Conservation (phyloP, 64 coral and sea anemone species). For the Cladopsammia gracilis region DNA sequence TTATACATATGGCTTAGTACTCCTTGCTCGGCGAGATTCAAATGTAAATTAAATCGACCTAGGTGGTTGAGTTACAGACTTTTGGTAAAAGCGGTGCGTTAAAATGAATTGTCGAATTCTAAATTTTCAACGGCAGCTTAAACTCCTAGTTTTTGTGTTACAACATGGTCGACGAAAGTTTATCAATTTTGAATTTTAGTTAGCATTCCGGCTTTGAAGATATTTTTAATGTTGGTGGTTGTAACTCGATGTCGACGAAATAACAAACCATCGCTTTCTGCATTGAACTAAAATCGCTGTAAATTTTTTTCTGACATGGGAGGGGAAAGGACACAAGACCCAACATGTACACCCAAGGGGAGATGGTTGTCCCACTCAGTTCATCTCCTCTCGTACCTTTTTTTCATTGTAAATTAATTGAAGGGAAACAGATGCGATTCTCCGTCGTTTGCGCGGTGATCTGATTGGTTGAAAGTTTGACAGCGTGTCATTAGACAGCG, state of each 20-base stretch:
- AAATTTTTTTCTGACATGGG: neutral
- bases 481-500: conserved; percentile 22
- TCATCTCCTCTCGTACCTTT: conserved; percentile 29
- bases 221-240: no score
- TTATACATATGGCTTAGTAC: neutral
- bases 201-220: no score
- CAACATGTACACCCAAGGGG: neutral
- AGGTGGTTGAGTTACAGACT: neutral
- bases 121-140: neutral
- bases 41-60: conserved; percentile 5
- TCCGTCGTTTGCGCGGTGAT: neutral
- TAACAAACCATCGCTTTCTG: conserved; percentile 17
- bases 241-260: neutral
- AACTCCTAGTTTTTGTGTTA: neutral
- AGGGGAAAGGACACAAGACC: neutral
- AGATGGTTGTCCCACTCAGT: neutral
- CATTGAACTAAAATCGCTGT: neutral
- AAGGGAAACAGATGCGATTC: conserved; percentile 63
- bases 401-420: conserved; percentile 75
- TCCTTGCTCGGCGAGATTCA: neutral
- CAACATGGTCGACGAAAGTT: neutral
- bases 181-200: no score
- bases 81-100: neutral
- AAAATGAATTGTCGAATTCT: neutral
- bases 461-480: conserved; percentile 52